Conservation (phyloP, 1,140 invertebrate genomes). For the Macrobrachium nipponense region DNA sequence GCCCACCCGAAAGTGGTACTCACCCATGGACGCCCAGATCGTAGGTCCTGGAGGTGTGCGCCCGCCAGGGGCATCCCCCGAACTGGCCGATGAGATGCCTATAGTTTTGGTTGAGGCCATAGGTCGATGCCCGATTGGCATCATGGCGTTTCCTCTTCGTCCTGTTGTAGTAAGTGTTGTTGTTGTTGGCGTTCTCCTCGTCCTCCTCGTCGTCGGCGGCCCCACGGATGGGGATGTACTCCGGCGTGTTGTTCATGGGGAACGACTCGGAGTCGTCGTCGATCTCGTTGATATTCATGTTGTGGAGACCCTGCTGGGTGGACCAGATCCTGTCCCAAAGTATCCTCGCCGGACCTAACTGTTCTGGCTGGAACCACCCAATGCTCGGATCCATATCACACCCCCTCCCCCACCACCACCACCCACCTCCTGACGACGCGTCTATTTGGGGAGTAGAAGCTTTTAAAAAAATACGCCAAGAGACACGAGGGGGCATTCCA, state of each 20-base stretch:
- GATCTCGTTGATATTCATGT: conserved; percentile 75
- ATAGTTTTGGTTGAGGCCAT: conserved; percentile 87
- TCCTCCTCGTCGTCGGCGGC: conserved; percentile 66
- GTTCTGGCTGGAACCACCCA: conserved; percentile 97
- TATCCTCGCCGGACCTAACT: conserved; percentile 92
- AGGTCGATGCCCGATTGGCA: conserved; percentile 90
- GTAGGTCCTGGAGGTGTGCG: conserved; percentile 72
- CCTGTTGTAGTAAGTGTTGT: conserved; percentile 74
- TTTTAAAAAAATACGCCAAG: no score
- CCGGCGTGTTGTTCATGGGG: conserved; percentile 70
- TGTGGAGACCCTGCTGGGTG: conserved; percentile 78
- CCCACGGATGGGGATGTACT: conserved; percentile 71
- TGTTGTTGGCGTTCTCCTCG: conserved; percentile 66
- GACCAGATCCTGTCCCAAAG: conserved; percentile 95
- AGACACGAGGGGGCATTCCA: no score
- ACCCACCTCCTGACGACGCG: neutral
- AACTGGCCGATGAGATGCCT: conserved; percentile 84
- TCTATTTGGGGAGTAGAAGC: neutral
- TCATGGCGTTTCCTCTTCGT: conserved; percentile 78
- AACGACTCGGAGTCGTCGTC: conserved; percentile 65
- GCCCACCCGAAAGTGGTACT: conserved; percentile 66
- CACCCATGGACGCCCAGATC: conserved; percentile 80
- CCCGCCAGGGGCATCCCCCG: conserved; percentile 90
- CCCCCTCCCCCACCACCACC: neutral
- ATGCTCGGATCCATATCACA: conserved; percentile 90